A percentile compares a stretch with the other conserved stretches of the same genome.
Evolutionary conservation across 2,797 vertebrate genomes (phyloP).

Genomic region (Hyperoplus lanceolatus): DNA sequence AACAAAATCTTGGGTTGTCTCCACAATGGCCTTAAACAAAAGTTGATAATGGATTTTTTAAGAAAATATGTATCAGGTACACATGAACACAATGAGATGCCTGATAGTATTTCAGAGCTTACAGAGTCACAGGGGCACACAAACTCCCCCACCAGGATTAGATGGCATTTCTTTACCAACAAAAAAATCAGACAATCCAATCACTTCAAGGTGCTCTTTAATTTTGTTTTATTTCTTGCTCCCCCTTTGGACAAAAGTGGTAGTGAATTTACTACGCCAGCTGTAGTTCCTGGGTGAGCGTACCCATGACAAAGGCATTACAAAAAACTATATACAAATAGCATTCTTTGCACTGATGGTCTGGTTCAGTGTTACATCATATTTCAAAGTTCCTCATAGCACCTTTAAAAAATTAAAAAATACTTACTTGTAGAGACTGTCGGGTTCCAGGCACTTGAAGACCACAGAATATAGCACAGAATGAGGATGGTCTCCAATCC

Average conservation of each 20-base stretch:
- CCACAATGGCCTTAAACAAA: neutral
- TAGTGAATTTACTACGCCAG: no score
- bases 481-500: constrained; percentile 90
- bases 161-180: neutral
- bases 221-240: no score
- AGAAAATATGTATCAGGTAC: neutral
- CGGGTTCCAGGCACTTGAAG: constrained; percentile 99
- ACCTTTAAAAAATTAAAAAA: no score
- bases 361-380: no score
- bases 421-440: constrained; percentile 98
- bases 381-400: no score
- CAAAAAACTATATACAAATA: no score
- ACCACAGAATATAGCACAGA: constrained; percentile 93
- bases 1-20: neutral
- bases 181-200: no score
- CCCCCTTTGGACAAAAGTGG: no score
- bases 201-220: no score
- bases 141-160: neutral
- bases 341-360: no score
- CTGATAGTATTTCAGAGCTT: neutral
- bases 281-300: no score
- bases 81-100: neutral
- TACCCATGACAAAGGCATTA: no score
- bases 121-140: neutral
- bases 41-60: neutral